phyloP scores from a whole-genome alignment of 2,113 vertebrate genomes.

The Brachypteracias leptosomus region DNA sequence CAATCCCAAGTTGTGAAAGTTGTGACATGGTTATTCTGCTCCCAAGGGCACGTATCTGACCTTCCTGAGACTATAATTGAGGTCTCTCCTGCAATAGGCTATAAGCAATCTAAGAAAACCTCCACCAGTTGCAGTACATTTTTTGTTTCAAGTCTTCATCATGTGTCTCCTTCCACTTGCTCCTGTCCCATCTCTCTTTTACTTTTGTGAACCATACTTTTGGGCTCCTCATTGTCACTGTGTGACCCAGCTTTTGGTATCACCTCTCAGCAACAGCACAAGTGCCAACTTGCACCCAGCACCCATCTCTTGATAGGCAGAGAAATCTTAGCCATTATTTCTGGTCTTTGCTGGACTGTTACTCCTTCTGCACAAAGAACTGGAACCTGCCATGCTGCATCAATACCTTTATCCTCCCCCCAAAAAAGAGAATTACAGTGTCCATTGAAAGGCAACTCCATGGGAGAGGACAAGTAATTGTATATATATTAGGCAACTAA shows the following conservation, averaged over 20 bases:
- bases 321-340: neutral
- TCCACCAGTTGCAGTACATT: neutral
- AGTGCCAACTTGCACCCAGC: neutral
- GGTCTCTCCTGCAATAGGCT: neutral
- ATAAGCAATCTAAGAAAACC: neutral
- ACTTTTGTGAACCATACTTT: neutral
- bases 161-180: neutral
- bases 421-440: neutral
- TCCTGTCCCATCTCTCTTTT: neutral
- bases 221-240: rapidly evolving
- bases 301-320: neutral
- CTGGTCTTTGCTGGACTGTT: neutral
- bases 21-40: neutral
- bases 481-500: neutral
- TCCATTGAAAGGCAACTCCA: neutral
- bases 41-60: neutral
- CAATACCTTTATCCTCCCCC: neutral
- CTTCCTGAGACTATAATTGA: neutral
- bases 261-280: neutral
- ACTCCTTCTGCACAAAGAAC: rapidly evolving
- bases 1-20: neutral
- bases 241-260: neutral
- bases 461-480: neutral
- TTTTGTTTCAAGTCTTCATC: neutral
- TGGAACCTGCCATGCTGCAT: neutral